Evolutionary conservation across 2,113 vertebrate genomes (phyloP), one percentile per base, ranked within the genome.

Genomic region (Vanacampus margaritifer): DNA sequence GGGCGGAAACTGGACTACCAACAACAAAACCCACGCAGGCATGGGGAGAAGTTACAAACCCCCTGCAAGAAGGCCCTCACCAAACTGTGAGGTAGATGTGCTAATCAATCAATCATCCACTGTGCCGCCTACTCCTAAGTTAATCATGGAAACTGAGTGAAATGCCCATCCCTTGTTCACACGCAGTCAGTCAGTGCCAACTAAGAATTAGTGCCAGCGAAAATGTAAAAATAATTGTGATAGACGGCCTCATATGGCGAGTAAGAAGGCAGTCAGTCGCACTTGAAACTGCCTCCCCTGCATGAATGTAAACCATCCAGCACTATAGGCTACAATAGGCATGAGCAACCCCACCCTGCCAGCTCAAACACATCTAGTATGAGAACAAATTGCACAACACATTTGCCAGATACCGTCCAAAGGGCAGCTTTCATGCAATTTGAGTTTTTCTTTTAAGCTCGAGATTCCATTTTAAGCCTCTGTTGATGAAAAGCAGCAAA

Each of bases 201-300:
- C 17, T 41, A 10, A 39, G 35, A 63, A 51, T 70, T 32, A 60
- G 6, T 24, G 23, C 45, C 41, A 41, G 17, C 64, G 26, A 51
- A n/a, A 65, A 72, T 3, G 6, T 45, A 74, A 59, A 48, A 74
- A 63, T 53, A 50, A 41, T 72, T 65, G n/a, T 73, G 35, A 60
- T 51, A 9, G 48, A 59, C 3, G 59, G 9, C 48, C 19, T 19
- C 16, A 12, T 24, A 8, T 9, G 0, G 48, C 32, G 51, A 51
- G 46, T 41, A 24, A 68, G 50, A 72, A n/a, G 54, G 35, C 24
- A 28, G 46, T 37, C 26, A 48, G 54, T 67, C 67, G 5, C 17
- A 39, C 67, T 57, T 65, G 16, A 35, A 19, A 53, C 24, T 3
- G 12, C 56, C 35, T 72, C 51, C 35, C 32, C 19, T 37, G 17